Evolutionary conservation across 2,888 invertebrate species (phyloP).

Genomic region (Brenthis ino): DNA sequence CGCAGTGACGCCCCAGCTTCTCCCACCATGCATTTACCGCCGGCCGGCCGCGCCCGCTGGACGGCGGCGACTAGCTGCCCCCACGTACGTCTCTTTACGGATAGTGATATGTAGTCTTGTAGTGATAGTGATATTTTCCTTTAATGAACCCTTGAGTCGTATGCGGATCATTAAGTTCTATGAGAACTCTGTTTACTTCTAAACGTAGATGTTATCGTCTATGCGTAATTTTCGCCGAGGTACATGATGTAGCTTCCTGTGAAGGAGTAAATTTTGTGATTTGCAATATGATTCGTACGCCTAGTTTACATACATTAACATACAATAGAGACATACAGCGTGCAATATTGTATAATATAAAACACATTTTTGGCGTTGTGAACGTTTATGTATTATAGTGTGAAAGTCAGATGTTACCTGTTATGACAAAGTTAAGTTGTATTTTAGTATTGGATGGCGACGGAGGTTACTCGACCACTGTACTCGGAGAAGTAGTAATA

Average conservation of each 20-base stretch:
- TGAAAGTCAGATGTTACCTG: conserved; percentile 83
- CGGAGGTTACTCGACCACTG: conserved; percentile 23
- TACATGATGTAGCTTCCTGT: conserved; percentile 69
- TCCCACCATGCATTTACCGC: conserved; percentile 67
- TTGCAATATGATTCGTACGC: conserved; percentile 63
- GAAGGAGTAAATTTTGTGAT: conserved; percentile 64
- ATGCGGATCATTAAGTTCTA: conserved; percentile 53
- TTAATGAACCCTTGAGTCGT: conserved; percentile 66
- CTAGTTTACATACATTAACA: conserved; percentile 62
- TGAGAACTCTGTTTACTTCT: conserved; percentile 56
- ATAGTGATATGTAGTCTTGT: conserved; percentile 55
- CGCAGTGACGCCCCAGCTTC: conserved; percentile 83
- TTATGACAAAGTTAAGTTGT: conserved; percentile 80
- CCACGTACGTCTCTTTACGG: conserved; percentile 47
- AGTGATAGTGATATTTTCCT: conserved; percentile 75
- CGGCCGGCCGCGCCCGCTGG: conserved; percentile 37
- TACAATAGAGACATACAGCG: conserved; percentile 75
- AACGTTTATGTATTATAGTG: conserved; percentile 81
- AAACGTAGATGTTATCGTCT: conserved; percentile 59
- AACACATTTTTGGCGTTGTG: conserved; percentile 79
- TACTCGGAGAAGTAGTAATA: conserved; percentile 9
- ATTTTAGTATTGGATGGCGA: conserved; percentile 60
- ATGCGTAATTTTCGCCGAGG: conserved; percentile 59
- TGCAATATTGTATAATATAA: conserved; percentile 80
- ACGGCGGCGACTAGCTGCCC: no score